Percentiles rank a stretch among this genome's conserved stretches.
These are phyloP conservation scores for Tachina lurida DNA, from an alignment of 2,888 invertebrate species.

Conservation along the genomic window DNA sequence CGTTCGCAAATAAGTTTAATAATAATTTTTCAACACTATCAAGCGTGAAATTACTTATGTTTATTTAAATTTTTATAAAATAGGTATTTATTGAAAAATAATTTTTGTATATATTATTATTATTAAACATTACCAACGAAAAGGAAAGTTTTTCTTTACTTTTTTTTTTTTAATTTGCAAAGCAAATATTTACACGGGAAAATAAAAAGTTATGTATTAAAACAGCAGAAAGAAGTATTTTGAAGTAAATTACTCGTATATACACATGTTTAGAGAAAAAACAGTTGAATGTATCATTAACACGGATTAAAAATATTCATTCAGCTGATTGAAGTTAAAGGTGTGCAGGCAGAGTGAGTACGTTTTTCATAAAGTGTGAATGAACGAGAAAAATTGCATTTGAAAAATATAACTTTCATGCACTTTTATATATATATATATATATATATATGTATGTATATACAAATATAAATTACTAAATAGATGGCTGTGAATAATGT, in stretches of 20 bases:
- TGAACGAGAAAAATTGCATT: conserved; percentile 20
- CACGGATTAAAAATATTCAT: conserved; percentile 14
- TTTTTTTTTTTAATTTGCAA: conserved; percentile 34
- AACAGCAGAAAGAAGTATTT: not conserved
- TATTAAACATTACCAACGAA: conserved; percentile 10
- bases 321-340: conserved; percentile 32
- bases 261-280: not conserved
- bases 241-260: not conserved
- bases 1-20: not conserved
- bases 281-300: conserved; percentile 42
- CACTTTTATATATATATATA: not conserved
- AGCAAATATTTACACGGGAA: not conserved
- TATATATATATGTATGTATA: not conserved
- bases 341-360: conserved; percentile 15
- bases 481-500: not conserved
- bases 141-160: conserved; percentile 47
- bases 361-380: conserved; percentile 27
- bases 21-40: conserved; percentile 11
- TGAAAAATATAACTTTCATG: conserved; percentile 7
- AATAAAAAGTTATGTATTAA: conserved; percentile 1
- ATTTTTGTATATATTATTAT: not conserved
- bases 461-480: conserved; percentile 19
- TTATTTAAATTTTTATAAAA: conserved; percentile 33
- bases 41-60: conserved; percentile 28
- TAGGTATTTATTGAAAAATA: conserved; percentile 11